A percentile compares a stretch with the other conserved stretches of the same genome.
Conservation (phyloP, 1,140 invertebrate genomes). For the Frieseomelitta varia region DNA sequence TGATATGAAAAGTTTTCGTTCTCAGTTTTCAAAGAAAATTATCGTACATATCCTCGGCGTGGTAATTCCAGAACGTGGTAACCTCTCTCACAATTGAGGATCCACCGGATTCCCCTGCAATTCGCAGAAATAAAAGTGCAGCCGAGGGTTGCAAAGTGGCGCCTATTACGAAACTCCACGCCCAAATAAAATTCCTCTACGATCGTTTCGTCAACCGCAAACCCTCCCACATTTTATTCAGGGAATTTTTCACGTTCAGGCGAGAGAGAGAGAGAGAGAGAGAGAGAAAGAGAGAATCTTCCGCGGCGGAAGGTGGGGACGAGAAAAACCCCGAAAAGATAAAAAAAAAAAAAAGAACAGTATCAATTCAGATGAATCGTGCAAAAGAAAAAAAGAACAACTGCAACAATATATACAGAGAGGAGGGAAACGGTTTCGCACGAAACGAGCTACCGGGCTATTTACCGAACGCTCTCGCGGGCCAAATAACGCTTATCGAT, state of each 20-base stretch:
- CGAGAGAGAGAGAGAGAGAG: background rate
- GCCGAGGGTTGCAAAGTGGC: background rate
- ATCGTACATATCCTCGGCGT: too few species aligned
- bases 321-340: too few species aligned
- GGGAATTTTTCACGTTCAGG: background rate
- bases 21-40: too few species aligned
- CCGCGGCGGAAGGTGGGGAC: too few species aligned
- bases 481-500: conserved; percentile 26
- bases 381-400: background rate
- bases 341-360: too few species aligned
- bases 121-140: background rate
- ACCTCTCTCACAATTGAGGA: background rate
- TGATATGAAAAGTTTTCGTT: too few species aligned
- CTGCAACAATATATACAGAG: background rate
- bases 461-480: conserved; percentile 4
- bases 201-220: background rate
- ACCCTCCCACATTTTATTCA: background rate
- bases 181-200: background rate
- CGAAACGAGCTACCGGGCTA: conserved; percentile 2
- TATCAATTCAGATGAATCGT: background rate
- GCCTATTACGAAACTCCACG: background rate
- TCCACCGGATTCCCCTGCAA: background rate
- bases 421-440: background rate
- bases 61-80: too few species aligned
- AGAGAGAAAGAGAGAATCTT: background rate